Percentiles rank a stretch among this genome's conserved stretches.
Conservation (phyloP, 2,888 invertebrate genomes). For the Eulithis prunata region DNA sequence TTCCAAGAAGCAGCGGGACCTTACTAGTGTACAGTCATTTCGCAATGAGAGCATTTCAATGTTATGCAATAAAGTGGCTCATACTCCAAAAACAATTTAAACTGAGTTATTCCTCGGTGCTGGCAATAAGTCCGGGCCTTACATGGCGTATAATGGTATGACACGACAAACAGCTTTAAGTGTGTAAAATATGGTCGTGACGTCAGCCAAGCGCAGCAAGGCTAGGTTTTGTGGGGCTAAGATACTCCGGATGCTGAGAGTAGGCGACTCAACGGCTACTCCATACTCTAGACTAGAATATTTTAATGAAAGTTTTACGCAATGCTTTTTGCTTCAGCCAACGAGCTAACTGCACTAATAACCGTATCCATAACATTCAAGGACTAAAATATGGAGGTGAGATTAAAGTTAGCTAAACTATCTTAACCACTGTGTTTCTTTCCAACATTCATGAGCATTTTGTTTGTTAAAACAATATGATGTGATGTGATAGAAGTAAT, state of each 20-base stretch:
- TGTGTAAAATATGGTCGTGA: slow-evolving; percentile 81
- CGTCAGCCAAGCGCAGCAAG: slow-evolving; percentile 75
- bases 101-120: slow-evolving; percentile 74
- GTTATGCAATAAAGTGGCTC: slow-evolving; percentile 71
- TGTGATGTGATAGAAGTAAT: too few species aligned
- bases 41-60: slow-evolving; percentile 69
- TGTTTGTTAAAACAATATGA: too few species aligned
- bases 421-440: too few species aligned
- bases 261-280: slow-evolving; percentile 50
- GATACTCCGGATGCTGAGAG: slow-evolving; percentile 60
- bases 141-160: slow-evolving; percentile 83
- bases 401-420: too few species aligned
- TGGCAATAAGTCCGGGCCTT: slow-evolving; percentile 79
- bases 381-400: too few species aligned
- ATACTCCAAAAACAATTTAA: slow-evolving; percentile 78
- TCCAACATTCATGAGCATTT: too few species aligned
- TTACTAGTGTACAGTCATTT: slow-evolving; percentile 57
- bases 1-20: slow-evolving; percentile 15
- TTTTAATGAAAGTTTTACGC: slow-evolving; percentile 29
- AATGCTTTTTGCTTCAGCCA: slow-evolving; percentile 19
- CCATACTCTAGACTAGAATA: slow-evolving; percentile 37
- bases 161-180: slow-evolving; percentile 84
- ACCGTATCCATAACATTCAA: too few species aligned
- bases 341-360: neutral
- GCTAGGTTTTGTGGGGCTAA: slow-evolving; percentile 67